These are phyloP conservation scores for Diprion similis DNA, from an alignment of 1,140 invertebrate genomes.

Conservation along the genomic window DNA sequence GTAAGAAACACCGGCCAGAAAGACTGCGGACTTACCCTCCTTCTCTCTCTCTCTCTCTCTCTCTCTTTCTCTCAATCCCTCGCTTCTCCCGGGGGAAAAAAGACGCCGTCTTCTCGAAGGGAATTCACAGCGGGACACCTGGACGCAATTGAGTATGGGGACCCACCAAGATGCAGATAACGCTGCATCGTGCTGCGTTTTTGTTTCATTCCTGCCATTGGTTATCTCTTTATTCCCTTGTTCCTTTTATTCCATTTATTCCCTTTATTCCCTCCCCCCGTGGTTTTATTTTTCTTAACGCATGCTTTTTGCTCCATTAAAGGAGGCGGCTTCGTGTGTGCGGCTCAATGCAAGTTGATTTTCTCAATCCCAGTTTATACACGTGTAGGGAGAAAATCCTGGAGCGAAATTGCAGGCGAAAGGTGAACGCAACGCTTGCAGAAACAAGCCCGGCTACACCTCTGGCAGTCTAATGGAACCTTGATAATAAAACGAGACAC, in stretches of 20 bases:
- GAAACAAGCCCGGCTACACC: too few species aligned
- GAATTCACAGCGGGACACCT: neutral
- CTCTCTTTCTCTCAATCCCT: neutral
- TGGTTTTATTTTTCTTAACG: too few species aligned
- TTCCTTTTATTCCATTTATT: neutral
- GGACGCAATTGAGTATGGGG: neutral
- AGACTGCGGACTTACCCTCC: too few species aligned
- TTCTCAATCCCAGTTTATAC: too few species aligned
- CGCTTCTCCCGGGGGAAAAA: neutral
- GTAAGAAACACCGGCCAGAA: too few species aligned
- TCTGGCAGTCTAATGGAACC: too few species aligned
- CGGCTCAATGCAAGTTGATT: too few species aligned
- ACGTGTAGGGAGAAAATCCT: neutral
- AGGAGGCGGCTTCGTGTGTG: neutral
- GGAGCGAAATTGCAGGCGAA: neutral
- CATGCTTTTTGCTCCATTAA: neutral
- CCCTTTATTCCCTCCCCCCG: neutral
- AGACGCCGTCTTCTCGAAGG: neutral
- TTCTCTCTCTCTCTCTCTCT: too few species aligned
- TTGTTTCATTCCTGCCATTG: neutral
- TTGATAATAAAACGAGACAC: too few species aligned
- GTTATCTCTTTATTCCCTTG: neutral
- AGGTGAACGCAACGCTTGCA: neutral
- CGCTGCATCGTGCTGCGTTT: neutral
- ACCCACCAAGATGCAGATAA: slow-evolving; percentile 7